These are phyloP conservation scores for Tringa solitaria DNA, from an alignment of 2,113 vertebrate species.

Conservation along the genomic window DNA sequence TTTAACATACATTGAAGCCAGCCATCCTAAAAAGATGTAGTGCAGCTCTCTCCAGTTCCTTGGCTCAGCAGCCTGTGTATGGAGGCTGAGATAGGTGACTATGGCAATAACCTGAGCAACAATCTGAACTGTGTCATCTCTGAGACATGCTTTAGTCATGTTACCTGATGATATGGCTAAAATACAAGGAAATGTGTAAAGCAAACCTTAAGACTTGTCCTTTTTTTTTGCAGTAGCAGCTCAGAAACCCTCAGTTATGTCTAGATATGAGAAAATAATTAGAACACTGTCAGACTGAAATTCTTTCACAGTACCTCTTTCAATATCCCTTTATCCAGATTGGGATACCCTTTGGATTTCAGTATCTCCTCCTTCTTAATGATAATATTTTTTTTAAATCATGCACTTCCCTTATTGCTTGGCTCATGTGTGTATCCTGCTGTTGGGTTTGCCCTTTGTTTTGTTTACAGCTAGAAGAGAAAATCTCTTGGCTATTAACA, in stretches of 20 bases:
- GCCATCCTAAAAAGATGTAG: not conserved
- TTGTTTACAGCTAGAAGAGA: not conserved
- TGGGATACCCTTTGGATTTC: not conserved
- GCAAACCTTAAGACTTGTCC: not conserved
- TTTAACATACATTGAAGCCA: not conserved
- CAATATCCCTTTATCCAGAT: not conserved
- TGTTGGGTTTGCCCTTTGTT: slow-evolving; percentile 14
- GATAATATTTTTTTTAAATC: not conserved
- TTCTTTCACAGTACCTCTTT: not conserved
- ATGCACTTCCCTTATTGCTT: not conserved
- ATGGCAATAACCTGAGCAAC: not conserved
- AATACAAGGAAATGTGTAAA: accelerated
- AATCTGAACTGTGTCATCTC: not conserved
- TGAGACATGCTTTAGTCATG: not conserved
- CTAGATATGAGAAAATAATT: not conserved
- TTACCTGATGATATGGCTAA: not conserved
- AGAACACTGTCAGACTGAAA: not conserved
- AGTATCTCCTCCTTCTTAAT: not conserved
- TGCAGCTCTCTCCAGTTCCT: not conserved
- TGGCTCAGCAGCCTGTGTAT: accelerated
- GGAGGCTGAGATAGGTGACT: not conserved
- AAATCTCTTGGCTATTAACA: slow-evolving; percentile 3
- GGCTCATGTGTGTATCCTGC: not conserved
- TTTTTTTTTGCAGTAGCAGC: not conserved
- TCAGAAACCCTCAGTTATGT: not conserved